These are phyloP conservation scores for Nomada flava DNA, from an alignment of 2,888 invertebrate genomes.

Conservation along the genomic window DNA sequence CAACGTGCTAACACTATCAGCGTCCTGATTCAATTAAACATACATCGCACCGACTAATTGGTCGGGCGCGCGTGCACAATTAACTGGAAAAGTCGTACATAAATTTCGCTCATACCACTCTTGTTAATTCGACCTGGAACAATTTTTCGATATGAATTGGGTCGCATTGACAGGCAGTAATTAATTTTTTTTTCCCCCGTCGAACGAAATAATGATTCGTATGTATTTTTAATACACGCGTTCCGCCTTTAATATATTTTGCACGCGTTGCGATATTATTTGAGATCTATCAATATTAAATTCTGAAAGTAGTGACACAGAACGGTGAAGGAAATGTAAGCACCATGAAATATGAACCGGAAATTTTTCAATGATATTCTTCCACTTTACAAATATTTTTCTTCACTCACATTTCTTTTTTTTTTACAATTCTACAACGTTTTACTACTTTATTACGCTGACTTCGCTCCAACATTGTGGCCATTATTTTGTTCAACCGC, in stretches of 20 bases:
- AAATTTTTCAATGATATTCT: too few relatives aligned
- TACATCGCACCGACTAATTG: constrained; percentile 28
- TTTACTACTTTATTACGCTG: not conserved
- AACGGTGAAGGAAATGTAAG: too few relatives aligned
- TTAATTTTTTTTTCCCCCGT: not conserved
- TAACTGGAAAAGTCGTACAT: not conserved
- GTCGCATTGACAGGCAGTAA: too few relatives aligned
- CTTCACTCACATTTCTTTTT: too few relatives aligned
- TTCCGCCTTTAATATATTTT: too few relatives aligned
- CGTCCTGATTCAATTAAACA: constrained; percentile 50
- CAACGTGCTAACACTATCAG: constrained; percentile 31
- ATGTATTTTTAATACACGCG: too few relatives aligned
- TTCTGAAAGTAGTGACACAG: too few relatives aligned
- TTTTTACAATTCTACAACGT: not conserved
- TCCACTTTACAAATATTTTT: too few relatives aligned
- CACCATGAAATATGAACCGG: too few relatives aligned
- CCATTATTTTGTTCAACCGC: not conserved
- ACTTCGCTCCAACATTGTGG: not conserved
- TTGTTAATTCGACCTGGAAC: not conserved
- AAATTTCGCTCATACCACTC: constrained; percentile 2
- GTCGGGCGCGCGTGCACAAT: not conserved
- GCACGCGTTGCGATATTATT: too few relatives aligned
- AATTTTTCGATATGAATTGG: not conserved
- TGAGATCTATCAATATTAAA: too few relatives aligned
- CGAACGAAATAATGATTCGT: not conserved